Evolutionary conservation across 2,797 vertebrate species (phyloP).

Genomic region (Octomys mimax): DNA sequence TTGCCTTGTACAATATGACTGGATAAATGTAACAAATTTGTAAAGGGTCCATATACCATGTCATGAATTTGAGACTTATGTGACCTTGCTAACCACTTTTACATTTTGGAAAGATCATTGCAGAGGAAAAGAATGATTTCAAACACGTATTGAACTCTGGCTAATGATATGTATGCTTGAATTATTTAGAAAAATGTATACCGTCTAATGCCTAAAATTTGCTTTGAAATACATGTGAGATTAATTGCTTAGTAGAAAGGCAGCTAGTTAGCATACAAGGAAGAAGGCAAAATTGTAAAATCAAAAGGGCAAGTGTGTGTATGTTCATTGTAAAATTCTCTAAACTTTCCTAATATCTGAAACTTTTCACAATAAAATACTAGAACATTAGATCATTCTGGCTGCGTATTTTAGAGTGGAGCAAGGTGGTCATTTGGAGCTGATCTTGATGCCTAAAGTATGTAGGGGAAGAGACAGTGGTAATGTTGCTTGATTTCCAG

Average conservation of each 20-base stretch:
- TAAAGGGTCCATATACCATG: neutral
- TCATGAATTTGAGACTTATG: neutral
- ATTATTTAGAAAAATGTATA: neutral
- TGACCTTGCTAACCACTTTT: neutral
- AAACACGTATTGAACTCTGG: neutral
- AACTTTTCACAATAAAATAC: neutral
- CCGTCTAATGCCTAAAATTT: neutral
- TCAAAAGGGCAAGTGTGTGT: too few species aligned
- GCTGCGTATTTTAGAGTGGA: neutral
- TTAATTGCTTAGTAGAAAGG: neutral
- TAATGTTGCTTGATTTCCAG: neutral
- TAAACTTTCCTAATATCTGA: neutral
- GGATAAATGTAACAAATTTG: neutral
- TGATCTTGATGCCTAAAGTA: neutral
- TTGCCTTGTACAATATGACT: neutral
- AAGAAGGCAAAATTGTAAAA: neutral
- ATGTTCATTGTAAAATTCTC: neutral
- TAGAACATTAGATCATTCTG: neutral
- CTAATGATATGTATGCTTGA: neutral
- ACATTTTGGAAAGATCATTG: conserved; percentile 28
- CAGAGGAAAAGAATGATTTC: neutral
- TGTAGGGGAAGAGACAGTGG: neutral
- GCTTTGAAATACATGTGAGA: neutral
- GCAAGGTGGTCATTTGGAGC: neutral
- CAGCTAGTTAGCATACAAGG: neutral